Evolutionary conservation across 1,140 invertebrate genomes (phyloP).

Genomic region (Eriosoma lanigerum): DNA sequence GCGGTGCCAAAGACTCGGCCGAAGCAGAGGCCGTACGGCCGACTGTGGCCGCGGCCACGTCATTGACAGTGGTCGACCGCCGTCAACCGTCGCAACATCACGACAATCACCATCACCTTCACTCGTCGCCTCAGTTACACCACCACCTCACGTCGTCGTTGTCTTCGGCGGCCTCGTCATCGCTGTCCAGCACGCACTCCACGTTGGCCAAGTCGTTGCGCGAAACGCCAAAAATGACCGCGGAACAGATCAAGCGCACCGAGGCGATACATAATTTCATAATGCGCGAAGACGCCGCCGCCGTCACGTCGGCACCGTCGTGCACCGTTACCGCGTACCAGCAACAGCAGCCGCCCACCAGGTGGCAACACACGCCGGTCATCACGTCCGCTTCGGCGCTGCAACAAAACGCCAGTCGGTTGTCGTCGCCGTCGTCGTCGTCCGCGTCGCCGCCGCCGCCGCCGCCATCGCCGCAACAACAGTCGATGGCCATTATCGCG

Average conservation of each 20-base stretch:
- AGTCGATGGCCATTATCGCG: conserved; percentile 56
- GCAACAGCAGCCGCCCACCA: conserved; percentile 34
- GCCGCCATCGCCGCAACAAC: conserved; percentile 57
- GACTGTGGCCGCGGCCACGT: conserved; percentile 56
- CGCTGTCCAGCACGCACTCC: conserved; percentile 80
- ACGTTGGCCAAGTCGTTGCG: conserved; percentile 83
- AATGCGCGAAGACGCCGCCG: conserved; percentile 65
- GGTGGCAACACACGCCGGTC: conserved; percentile 51
- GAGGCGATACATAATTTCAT: conserved; percentile 88
- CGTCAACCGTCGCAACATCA: conserved; percentile 56
- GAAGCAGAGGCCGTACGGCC: conserved; percentile 69
- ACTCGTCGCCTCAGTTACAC: conserved; percentile 59
- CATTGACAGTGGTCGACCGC: conserved; percentile 55
- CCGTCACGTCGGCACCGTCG: conserved; percentile 51
- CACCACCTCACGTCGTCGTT: conserved; percentile 60
- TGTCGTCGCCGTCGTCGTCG: conserved; percentile 58
- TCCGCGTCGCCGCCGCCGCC: conserved; percentile 57
- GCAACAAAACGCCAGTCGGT: conserved; percentile 10
- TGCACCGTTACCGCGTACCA: conserved; percentile 51
- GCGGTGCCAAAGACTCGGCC: conserved; percentile 72
- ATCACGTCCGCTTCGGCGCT: conserved; percentile 33
- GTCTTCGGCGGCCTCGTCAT: conserved; percentile 55
- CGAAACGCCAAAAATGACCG: conserved; percentile 70
- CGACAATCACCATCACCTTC: conserved; percentile 58
- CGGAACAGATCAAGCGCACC: conserved; percentile 83